Evolutionary conservation across 2,797 vertebrate species (phyloP), one percentile per base, ranked within the genome.

Genomic region (Thripadectes ignobilis): DNA sequence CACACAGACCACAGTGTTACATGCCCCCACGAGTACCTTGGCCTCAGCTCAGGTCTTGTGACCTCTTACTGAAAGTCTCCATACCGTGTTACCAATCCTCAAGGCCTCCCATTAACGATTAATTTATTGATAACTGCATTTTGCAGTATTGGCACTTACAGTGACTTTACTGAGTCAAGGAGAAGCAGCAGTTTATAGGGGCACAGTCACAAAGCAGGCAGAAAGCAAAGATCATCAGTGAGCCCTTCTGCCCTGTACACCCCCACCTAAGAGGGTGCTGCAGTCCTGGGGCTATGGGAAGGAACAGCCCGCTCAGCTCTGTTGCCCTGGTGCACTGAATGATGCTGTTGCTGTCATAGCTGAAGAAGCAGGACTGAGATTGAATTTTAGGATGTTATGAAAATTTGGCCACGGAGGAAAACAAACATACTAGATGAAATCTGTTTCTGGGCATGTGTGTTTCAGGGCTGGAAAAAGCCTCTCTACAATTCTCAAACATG

Each of bases 271-370:
- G 16, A 58, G 18, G 9, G 6, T 59, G 27, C 36, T 75, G 71
- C 45, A 48, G 21, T 46, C 46, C 36, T 84, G 55, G 58, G 49
- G 38, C 36, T 0, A 0, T 0, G 4, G 58, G 46, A 65, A n/a
- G 32, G 21, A 61, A 49, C 4, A 59, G 13, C 29, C 45, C 3
- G 1, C 68, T 61, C 72, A 48, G 9, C 5, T 82, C 30, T 67
- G 14, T 45, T 66, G 30, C 30, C 22, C 30, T 72, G 32, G 4
- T 27, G 30, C 27, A 14, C 41, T 72, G 49, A 49, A 17, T 29
- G 58, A 49, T 52, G 43, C 15, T 68, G 3, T 11, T 72, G 69
- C 16, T 54, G 14, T 61, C 2, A 2, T 41, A 85, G 51, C 14
- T 48, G 79, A 85, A 77, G 16, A 95, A 72, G 19, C 6, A 21